Base-by-base conservation (phyloP, 2,888 invertebrate species). In the Protonemura montana region DNA sequence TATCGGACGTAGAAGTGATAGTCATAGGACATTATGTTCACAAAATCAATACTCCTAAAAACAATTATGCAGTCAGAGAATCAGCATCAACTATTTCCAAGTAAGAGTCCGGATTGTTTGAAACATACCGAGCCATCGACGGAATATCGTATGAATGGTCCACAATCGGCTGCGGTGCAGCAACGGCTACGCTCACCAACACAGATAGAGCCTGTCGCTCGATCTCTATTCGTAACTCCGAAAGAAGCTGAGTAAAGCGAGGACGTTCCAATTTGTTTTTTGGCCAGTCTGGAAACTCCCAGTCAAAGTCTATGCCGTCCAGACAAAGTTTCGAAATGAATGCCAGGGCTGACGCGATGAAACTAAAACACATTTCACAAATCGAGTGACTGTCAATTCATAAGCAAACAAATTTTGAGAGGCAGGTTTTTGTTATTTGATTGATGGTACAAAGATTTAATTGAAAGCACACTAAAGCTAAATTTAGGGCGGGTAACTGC, bases 21-120 rank as follows among this genome's bases (percentile, higher is more conserved):
- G 91, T 98, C 98, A 90, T 98, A 98, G 0, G 96, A 94, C 98
- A 98, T 98, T n/a, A 98, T 90, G 91, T 97, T 97, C 0, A 97
- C 94, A 92, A 94, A 97, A 91, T 98, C 98, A 0, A 95, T 94
- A 90, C 95, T 93, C 85, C 95, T 95, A 89, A 86, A 91, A 91
- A 59, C 59, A 59, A 59, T 21, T 59, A 21, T 41, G 13, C 41
- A 59, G 35, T 35, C 3, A 35, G 35, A 35, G 35, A 35, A 35
- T 6, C 16, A 26, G n/a, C n/a, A 7, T 26, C 76, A 76, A 76
- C 5, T 76, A 5, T 80, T 28, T 80, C 5, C 10, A 27, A 35
- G 10, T 2, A 76, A 25, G 5, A 76, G 21, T 5, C 76, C 5
- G 21, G 26, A 21, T 25, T 59, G 27, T 83, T 25, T 85, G 87